Conservation (phyloP, 2,113 vertebrate species). For the Rhynchopsitta pachyrhyncha region DNA sequence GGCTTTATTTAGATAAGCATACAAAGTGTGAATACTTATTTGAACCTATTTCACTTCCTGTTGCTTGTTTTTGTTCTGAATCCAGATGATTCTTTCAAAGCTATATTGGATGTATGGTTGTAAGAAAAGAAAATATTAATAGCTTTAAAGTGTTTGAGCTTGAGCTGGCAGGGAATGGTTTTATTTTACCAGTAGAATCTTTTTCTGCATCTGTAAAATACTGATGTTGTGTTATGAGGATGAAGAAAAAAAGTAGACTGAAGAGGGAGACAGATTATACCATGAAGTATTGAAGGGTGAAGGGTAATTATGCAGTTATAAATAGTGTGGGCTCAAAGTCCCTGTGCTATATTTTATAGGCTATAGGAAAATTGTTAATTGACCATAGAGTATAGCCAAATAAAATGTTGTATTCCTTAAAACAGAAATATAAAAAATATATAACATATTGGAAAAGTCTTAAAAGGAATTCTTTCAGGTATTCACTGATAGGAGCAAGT, state of each 20-base stretch:
- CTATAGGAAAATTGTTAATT: background rate
- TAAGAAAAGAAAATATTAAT: background rate
- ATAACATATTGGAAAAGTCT: background rate
- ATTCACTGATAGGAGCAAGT: background rate
- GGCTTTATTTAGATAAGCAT: background rate
- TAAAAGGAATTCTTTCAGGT: background rate
- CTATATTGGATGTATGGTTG: background rate
- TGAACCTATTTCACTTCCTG: conserved; percentile 24
- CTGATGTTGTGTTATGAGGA: background rate
- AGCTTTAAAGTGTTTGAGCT: background rate
- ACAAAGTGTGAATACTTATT: background rate
- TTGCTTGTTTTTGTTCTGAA: conserved; percentile 1
- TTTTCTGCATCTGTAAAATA: background rate
- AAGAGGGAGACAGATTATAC: background rate
- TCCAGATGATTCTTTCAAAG: conserved; percentile 21
- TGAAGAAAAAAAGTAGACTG: background rate
- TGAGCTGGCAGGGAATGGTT: background rate
- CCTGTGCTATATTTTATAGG: background rate
- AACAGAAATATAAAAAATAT: background rate
- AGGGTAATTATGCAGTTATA: background rate
- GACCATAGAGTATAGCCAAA: background rate
- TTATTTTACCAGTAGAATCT: background rate
- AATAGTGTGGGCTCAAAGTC: background rate
- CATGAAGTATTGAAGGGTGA: background rate
- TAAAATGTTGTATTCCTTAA: background rate